These are phyloP conservation scores for Grapholita molesta DNA, from an alignment of 1,140 invertebrate species.

Conservation along the genomic window DNA sequence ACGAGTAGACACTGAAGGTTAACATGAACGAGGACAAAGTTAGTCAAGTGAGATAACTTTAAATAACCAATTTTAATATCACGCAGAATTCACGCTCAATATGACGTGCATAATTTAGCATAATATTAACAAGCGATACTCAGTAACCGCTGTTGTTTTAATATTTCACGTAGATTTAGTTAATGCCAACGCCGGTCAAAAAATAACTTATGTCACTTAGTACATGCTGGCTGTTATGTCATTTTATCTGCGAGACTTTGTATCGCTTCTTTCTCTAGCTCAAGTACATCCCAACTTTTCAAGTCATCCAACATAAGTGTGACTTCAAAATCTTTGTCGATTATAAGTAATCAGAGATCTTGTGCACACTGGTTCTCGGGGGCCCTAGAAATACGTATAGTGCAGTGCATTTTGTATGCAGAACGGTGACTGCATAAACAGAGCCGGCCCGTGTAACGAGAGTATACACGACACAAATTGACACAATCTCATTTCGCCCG, in stretches of 20 bases:
- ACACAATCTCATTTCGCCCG: constrained; percentile 15
- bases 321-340: not conserved
- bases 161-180: constrained; percentile 3
- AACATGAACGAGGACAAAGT: not conserved
- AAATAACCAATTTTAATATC: not conserved
- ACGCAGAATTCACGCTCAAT: not conserved
- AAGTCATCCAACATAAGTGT: not conserved
- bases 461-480: constrained; percentile 20
- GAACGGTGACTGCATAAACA: constrained; percentile 35
- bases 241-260: not conserved
- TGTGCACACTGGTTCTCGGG: not conserved
- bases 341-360: not conserved
- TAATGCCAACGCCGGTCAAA: not conserved
- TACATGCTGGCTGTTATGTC: not conserved
- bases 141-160: constrained; percentile 1
- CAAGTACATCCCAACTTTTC: not conserved
- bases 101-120: not conserved
- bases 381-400: not conserved
- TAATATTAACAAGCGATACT: not conserved
- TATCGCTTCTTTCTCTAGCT: not conserved
- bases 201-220: not conserved
- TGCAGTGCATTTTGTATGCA: constrained; percentile 42
- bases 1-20: not conserved
- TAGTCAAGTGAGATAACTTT: not conserved
- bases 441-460: not conserved